Evolutionary conservation across 2,888 invertebrate genomes (phyloP).

Genomic region (Lasius platythorax): DNA sequence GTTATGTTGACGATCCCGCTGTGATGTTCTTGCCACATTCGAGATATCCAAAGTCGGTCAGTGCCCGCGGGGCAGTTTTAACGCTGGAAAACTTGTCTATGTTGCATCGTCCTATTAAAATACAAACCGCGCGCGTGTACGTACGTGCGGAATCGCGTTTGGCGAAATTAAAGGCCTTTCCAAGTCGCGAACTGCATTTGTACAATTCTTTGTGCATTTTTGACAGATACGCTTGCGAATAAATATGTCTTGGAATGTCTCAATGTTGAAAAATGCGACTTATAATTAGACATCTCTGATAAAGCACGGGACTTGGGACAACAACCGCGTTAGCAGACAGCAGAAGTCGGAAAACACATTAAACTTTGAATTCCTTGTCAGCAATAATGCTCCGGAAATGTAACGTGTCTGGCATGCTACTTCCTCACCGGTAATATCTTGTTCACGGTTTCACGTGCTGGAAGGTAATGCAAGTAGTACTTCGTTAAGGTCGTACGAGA

Average conservation of each 20-base stretch:
- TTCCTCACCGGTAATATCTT: constrained; percentile 47
- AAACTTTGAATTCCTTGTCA: constrained; percentile 52
- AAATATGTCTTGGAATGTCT: constrained; percentile 17
- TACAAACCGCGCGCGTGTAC: constrained; percentile 9
- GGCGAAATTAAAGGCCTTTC: constrained; percentile 30
- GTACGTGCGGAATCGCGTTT: constrained; percentile 26
- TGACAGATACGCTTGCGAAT: constrained; percentile 12
- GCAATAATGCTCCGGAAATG: constrained; percentile 57
- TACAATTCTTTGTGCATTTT: neutral
- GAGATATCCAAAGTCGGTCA: constrained; percentile 50
- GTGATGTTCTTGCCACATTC: constrained; percentile 58
- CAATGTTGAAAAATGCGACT: constrained; percentile 40
- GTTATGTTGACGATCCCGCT: constrained; percentile 66
- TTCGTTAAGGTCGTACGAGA: constrained; percentile 31
- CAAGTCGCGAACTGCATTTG: constrained; percentile 14
- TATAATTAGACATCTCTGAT: constrained; percentile 38
- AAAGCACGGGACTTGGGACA: constrained; percentile 24
- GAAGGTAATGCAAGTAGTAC: constrained; percentile 39
- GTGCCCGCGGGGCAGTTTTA: constrained; percentile 38
- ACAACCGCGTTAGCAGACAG: constrained; percentile 38
- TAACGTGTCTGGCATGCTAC: constrained; percentile 55
- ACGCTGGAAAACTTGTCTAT: constrained; percentile 36
- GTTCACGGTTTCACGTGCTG: constrained; percentile 48
- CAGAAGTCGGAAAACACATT: constrained; percentile 53
- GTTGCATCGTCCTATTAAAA: constrained; percentile 37